These are phyloP conservation scores for Elaphurus davidianus DNA, from an alignment of 2,113 vertebrate genomes.

Conservation along the genomic window DNA sequence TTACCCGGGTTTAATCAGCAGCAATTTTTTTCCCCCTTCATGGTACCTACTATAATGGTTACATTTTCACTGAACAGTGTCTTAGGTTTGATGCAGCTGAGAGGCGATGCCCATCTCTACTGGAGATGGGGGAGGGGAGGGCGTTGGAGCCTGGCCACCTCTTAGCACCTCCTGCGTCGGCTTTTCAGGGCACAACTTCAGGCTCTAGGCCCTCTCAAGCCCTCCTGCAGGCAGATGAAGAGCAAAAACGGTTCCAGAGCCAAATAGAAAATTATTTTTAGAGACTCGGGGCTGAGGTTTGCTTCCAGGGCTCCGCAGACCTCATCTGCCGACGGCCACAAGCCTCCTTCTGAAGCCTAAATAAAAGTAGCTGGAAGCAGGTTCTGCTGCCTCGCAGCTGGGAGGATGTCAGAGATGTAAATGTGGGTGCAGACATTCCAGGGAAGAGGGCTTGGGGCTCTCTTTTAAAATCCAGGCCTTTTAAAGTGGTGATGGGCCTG, in stretches of 20 bases:
- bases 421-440: not conserved
- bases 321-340: not conserved
- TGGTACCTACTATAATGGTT: not conserved
- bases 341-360: not conserved
- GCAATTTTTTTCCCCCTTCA: not conserved
- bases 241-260: not conserved
- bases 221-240: not conserved
- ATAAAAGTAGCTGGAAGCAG: not conserved
- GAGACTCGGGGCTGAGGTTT: not conserved
- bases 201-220: not conserved
- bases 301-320: not conserved
- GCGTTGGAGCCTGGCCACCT: not conserved
- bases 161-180: not conserved
- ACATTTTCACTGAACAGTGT: not conserved
- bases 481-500: not conserved
- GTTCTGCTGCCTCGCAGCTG: not conserved
- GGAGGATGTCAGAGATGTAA: not conserved
- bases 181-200: not conserved
- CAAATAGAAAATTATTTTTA: constrained; percentile 33
- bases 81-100: not conserved
- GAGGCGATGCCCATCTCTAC: rapidly evolving
- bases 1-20: not conserved
- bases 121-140: not conserved
- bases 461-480: not conserved
- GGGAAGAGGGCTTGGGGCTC: not conserved